These are phyloP conservation scores for Rallus crepitans DNA, from an alignment of 2,797 vertebrate genomes.

Conservation along the genomic window DNA sequence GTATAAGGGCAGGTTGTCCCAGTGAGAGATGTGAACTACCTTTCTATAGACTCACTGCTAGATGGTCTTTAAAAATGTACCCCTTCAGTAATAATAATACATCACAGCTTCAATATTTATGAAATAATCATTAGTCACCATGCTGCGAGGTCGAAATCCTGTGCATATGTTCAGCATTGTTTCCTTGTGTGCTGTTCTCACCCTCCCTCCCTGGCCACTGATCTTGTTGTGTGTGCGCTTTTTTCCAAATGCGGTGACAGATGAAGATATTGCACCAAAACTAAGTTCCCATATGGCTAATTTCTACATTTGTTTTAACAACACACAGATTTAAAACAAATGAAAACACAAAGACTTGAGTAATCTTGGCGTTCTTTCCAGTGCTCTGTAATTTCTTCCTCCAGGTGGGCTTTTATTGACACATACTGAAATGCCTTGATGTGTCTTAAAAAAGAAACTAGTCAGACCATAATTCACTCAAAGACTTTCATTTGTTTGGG, in stretches of 20 bases:
- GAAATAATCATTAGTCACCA: constrained; percentile 78
- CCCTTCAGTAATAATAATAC: constrained; percentile 48
- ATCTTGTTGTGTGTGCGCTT: constrained; percentile 27
- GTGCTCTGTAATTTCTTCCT: constrained; percentile 65
- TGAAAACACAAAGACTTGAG: constrained; percentile 75
- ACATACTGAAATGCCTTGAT: constrained; percentile 58
- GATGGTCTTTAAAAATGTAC: constrained; percentile 33
- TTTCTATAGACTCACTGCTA: not conserved
- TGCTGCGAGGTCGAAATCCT: constrained; percentile 77
- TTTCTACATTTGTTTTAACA: constrained; percentile 84
- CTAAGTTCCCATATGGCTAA: constrained; percentile 81
- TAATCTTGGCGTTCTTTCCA: constrained; percentile 63
- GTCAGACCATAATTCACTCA: constrained; percentile 36
- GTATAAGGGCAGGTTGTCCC: constrained; percentile 43
- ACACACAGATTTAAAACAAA: constrained; percentile 80
- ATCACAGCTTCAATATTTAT: constrained; percentile 69
- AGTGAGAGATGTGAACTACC: constrained; percentile 12
- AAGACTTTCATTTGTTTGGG: constrained; percentile 52
- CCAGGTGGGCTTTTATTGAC: constrained; percentile 71
- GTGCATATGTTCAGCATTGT: constrained; percentile 76
- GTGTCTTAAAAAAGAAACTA: constrained; percentile 48
- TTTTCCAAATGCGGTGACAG: constrained; percentile 77
- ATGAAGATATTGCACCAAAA: constrained; percentile 81
- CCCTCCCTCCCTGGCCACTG: constrained; percentile 58
- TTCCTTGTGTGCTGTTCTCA: constrained; percentile 69